Conservation (phyloP, 2,113 vertebrate genomes). For the Riparia riparia region DNA sequence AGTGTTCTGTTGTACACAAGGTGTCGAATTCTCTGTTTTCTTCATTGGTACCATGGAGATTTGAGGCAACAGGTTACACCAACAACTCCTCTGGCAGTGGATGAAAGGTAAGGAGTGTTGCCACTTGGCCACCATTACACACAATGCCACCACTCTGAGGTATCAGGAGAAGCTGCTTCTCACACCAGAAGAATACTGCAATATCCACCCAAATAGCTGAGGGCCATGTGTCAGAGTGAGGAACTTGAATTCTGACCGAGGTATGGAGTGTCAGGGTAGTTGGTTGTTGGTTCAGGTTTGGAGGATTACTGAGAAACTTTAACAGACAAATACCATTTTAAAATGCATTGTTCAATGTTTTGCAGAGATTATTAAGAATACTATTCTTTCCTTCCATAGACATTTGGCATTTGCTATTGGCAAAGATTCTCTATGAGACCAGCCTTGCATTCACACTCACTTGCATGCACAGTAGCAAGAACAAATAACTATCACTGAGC, state of each 20-base stretch:
- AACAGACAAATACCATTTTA: not conserved
- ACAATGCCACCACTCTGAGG: not conserved
- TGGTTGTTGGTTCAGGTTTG: not conserved
- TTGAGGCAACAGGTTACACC: not conserved
- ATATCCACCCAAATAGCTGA: not conserved
- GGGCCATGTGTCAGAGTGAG: not conserved
- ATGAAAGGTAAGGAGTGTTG: not conserved
- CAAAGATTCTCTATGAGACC: not conserved
- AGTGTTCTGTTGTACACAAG: not conserved
- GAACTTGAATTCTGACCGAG: not conserved
- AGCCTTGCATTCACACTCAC: not conserved
- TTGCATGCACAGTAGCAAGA: not conserved
- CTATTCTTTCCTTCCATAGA: not conserved
- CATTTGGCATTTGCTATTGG: not conserved
- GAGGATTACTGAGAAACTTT: not conserved
- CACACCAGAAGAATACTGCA: not conserved
- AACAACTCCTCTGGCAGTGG: not conserved
- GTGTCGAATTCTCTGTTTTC: not conserved
- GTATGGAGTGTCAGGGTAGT: not conserved
- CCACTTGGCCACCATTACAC: not conserved
- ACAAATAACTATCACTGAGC: not conserved
- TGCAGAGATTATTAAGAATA: not conserved
- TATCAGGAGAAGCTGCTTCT: not conserved
- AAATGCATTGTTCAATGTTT: not conserved
- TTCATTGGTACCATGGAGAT: not conserved